Evolutionary conservation across 2,888 invertebrate genomes (phyloP).

Genomic region (Lasioglossum oenotherae): DNA sequence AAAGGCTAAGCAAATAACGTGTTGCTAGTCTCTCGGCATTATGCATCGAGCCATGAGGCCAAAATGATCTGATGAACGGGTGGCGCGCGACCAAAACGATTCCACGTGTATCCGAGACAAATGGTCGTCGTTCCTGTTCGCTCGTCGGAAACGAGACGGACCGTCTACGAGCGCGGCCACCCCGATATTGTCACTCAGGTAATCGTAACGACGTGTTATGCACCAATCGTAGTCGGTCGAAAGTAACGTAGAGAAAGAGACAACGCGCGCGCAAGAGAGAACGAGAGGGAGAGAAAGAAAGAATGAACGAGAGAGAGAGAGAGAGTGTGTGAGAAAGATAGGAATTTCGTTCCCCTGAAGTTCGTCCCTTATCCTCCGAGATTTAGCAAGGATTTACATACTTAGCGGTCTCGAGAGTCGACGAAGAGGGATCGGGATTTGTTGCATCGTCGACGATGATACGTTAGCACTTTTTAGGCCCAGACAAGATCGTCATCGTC

Average conservation of each 20-base stretch:
- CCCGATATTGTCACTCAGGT: constrained; percentile 64
- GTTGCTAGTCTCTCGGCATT: constrained; percentile 59
- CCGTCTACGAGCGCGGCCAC: constrained; percentile 17
- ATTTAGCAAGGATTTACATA: constrained; percentile 35
- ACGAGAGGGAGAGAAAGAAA: background rate
- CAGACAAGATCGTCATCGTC: background rate
- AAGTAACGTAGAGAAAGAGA: constrained; percentile 37
- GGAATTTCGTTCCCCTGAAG: constrained; percentile 24
- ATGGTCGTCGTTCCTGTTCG: constrained; percentile 39
- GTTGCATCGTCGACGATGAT: background rate
- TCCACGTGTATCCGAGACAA: background rate
- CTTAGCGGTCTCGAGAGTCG: constrained; percentile 35
- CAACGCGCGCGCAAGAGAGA: background rate
- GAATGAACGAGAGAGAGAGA: background rate
- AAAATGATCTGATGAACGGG: constrained; percentile 51
- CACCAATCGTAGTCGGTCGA: constrained; percentile 51
- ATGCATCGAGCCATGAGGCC: constrained; percentile 60
- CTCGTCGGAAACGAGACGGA: background rate
- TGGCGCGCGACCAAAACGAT: constrained; percentile 26
- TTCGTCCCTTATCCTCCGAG: constrained; percentile 2
- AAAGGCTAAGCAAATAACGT: background rate
- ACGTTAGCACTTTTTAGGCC: background rate
- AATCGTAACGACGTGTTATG: constrained; percentile 59
- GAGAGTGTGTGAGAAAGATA: background rate
- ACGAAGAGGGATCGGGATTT: background rate